Base-by-base conservation (phyloP, 2,888 invertebrate genomes). In the Hirtodrosophila confusa region DNA sequence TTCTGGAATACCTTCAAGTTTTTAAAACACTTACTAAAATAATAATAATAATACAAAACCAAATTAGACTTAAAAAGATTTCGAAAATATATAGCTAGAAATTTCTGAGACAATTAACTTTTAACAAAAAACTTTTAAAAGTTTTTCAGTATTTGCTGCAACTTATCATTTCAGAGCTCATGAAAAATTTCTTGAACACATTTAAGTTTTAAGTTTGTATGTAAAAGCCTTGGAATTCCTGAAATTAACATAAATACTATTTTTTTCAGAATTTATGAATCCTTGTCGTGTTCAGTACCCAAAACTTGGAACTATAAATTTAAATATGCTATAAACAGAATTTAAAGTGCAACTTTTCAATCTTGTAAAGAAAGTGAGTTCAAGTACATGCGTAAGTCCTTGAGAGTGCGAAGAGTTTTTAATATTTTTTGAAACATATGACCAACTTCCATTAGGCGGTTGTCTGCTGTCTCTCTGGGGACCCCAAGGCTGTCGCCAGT, bases 361-460 rank as follows among this genome's bases (percentile, higher is more conserved):
- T 35, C 51, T 60, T 51, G 44, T 51, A 48, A 48, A 33, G n/a
- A 40, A 60, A 61, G 12, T 41, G 37, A 37, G 53, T 57, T 44
- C 24, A 37, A 12, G 27, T 23, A 50, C 31, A 58, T 41, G 60
- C 33, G 54, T 12, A 57, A 57, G 36, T 75, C 33, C n/a, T 60
- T 17, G 12, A 17, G 23, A 53, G 37, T 50, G 56, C 29, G 33
- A 37, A 10, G 33, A 31, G 40, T 36, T 50, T 43, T 37, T 61
- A 48, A 56, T 60, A 66, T 60, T 62, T 49, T 49, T 17, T 12
- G 44, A 63, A 74, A 70, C 76, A 75, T 76, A 76, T 75, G 76
- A 44, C 53, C 60, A 71, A 71, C 44, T 76, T 76, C 67, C 72
- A 75, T 76, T 72, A 67, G 60, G 50, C 39, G 41, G 37, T 3